phyloP scores from a whole-genome alignment of 2,888 invertebrate species.

The Nemotelus nigrinus region DNA sequence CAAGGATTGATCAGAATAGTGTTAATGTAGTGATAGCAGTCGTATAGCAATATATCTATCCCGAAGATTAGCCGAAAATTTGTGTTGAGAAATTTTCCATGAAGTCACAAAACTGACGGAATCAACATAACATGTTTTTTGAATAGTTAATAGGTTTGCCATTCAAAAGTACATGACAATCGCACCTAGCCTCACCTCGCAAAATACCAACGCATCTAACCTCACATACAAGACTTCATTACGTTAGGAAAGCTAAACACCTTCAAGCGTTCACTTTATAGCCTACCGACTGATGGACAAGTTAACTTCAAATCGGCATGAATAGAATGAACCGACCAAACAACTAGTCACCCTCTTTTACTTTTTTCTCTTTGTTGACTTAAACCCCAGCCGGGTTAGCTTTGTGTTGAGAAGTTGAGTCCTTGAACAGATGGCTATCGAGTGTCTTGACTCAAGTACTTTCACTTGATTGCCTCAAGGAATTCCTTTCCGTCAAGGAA shows the following conservation, averaged over 20 bases:
- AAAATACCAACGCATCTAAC: too few species aligned
- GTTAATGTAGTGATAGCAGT: too few species aligned
- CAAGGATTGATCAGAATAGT: too few species aligned
- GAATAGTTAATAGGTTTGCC: too few species aligned
- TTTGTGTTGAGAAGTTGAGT: neutral
- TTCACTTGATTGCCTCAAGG: neutral
- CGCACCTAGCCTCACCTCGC: too few species aligned
- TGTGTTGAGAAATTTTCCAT: too few species aligned
- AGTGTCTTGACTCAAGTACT: neutral
- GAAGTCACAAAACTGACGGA: too few species aligned
- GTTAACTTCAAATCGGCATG: neutral
- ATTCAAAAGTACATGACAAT: too few species aligned
- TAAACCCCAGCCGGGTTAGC: neutral
- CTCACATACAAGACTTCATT: neutral
- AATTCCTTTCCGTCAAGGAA: neutral
- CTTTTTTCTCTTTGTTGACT: neutral
- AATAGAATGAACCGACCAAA: too few species aligned
- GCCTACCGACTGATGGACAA: neutral
- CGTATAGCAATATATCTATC: too few species aligned
- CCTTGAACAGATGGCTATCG: neutral
- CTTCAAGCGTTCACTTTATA: neutral
- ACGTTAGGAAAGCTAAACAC: neutral
- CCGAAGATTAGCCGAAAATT: too few species aligned
- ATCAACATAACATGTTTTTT: too few species aligned
- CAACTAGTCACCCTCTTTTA: neutral